phyloP scores from a whole-genome alignment of 2,888 invertebrate species.

The Lasius platythorax region DNA sequence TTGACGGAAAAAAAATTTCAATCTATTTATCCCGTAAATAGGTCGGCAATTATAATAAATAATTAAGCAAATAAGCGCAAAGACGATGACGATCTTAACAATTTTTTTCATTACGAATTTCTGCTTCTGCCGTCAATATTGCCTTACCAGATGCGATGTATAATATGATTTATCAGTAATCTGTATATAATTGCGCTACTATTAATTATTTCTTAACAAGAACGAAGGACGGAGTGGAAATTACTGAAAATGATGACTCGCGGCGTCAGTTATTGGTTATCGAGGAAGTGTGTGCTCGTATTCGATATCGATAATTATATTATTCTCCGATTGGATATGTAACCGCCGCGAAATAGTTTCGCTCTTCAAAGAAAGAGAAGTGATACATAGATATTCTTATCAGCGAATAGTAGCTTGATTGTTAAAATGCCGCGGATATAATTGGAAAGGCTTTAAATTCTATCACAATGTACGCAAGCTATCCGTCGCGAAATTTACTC shows the following conservation, averaged over 20 bases:
- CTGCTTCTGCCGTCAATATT: conserved; percentile 5
- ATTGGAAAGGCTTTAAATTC: conserved; percentile 17
- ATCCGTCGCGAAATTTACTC: not conserved
- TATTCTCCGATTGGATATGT: conserved; percentile 25
- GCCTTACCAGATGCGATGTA: not conserved
- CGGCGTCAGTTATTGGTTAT: conserved; percentile 30
- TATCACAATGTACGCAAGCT: not conserved
- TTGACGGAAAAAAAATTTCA: not conserved
- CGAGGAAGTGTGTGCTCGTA: not conserved
- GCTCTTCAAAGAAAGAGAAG: conserved; percentile 17
- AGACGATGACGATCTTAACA: not conserved
- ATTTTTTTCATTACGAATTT: not conserved
- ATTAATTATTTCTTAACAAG: conserved; percentile 52
- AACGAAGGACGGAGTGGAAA: conserved; percentile 23
- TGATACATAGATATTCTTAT: conserved; percentile 31
- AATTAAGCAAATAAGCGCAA: not conserved
- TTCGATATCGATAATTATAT: conserved; percentile 40
- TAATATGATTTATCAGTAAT: conserved; percentile 47
- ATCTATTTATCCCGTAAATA: conserved; percentile 12
- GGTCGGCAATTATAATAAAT: not conserved
- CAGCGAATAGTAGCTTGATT: conserved; percentile 19
- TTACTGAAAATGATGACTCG: conserved; percentile 48
- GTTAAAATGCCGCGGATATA: conserved; percentile 35
- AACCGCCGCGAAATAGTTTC: conserved; percentile 26
- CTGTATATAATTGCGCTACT: conserved; percentile 21